phyloP scores from a whole-genome alignment of 2,888 invertebrate genomes.

The Lasioglossum zephyrum region DNA sequence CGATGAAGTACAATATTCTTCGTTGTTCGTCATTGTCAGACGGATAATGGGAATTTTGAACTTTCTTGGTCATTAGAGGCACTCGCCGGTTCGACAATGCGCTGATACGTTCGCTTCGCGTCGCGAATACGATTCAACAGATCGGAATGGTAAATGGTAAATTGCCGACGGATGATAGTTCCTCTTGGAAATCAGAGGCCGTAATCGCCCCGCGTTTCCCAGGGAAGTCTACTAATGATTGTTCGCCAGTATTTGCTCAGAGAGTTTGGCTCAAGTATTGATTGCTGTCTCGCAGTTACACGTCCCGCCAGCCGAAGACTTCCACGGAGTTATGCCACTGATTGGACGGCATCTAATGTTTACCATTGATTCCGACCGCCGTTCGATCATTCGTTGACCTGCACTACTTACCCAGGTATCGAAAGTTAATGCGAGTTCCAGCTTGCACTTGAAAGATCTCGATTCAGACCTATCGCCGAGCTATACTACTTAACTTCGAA shows the following conservation, averaged over 20 bases:
- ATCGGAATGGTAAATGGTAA: constrained; percentile 15
- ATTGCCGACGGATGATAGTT: constrained; percentile 17
- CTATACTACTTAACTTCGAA: background rate
- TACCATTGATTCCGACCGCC: constrained; percentile 12
- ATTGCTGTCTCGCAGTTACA: constrained; percentile 39
- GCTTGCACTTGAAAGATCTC: background rate
- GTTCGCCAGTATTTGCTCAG: constrained; percentile 34
- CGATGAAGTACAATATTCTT: background rate
- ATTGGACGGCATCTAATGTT: constrained; percentile 33
- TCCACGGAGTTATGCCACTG: constrained; percentile 35
- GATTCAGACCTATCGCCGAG: background rate
- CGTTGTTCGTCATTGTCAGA: background rate
- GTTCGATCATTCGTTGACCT: background rate
- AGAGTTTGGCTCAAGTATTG: constrained; percentile 44
- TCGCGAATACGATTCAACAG: background rate
- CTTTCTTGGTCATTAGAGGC: background rate
- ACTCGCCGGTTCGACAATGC: background rate
- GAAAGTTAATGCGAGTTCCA: too few species aligned
- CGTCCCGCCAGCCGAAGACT: constrained; percentile 39
- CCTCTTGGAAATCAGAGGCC: constrained; percentile 19
- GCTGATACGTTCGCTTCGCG: background rate
- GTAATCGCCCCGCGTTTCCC: constrained; percentile 35
- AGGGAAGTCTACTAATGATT: constrained; percentile 20
- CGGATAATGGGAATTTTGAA: background rate
- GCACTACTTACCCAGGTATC: constrained; percentile 3